Evolutionary conservation across 1,140 invertebrate species (phyloP).

Genomic region (Achatina immaculata): DNA sequence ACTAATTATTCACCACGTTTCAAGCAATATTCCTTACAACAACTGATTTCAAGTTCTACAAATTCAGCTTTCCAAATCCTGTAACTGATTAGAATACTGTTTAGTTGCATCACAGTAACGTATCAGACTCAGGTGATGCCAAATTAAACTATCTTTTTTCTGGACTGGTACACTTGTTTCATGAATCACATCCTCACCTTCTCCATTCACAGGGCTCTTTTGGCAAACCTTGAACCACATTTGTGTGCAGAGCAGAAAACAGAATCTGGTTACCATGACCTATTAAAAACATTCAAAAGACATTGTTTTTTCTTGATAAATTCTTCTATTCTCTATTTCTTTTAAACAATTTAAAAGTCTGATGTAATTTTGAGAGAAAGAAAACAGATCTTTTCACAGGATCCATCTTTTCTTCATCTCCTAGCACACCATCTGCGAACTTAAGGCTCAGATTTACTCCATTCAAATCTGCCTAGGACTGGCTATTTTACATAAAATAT

Average conservation of each 20-base stretch:
- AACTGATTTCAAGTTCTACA: no score
- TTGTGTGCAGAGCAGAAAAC: conserved; percentile 85
- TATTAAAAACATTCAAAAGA: conserved; percentile 65
- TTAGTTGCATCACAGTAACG: no score
- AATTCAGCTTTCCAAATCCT: no score
- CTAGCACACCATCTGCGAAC: no score
- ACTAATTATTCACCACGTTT: no score
- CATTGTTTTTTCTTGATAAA: neutral
- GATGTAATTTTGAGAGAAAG: neutral
- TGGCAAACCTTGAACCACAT: conserved; percentile 83
- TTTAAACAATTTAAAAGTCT: neutral
- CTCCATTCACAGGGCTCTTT: conserved; percentile 91
- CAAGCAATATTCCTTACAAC: no score
- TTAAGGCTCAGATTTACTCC: neutral
- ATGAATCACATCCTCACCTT: conserved; percentile 74
- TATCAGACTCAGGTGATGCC: neutral
- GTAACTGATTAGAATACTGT: no score
- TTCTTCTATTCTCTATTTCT: neutral
- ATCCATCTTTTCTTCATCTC: neutral
- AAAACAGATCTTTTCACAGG: neutral
- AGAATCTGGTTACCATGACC: conserved; percentile 90
- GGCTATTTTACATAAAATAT: no score
- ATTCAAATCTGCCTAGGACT: neutral
- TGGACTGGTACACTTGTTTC: no score
- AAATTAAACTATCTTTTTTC: neutral